Evolutionary conservation across 2,113 vertebrate species (phyloP).

Genomic region (Cephalopterus ornatus): DNA sequence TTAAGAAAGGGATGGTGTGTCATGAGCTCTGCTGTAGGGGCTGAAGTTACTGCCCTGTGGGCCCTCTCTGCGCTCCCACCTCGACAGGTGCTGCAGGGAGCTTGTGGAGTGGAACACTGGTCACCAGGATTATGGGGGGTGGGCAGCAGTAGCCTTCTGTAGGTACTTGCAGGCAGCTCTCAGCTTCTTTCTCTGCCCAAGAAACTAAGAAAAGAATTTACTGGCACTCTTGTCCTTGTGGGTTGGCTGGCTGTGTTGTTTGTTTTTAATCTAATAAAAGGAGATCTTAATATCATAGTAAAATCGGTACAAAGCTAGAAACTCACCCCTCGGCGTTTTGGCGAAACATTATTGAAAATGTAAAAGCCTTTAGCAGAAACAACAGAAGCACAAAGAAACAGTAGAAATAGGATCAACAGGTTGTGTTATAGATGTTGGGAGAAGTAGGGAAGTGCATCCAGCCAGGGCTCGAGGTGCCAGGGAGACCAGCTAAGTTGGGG

Average conservation of each 20-base stretch:
- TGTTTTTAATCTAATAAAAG: constrained; percentile 66
- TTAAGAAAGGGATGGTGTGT: not conserved
- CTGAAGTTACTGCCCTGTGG: not conserved
- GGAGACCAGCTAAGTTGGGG: not conserved
- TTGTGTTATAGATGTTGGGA: not conserved
- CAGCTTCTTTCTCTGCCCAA: not conserved
- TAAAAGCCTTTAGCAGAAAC: constrained; percentile 34
- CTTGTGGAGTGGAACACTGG: not conserved
- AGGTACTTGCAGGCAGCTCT: not conserved
- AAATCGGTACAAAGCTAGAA: constrained; percentile 52
- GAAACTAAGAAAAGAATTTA: constrained; percentile 32
- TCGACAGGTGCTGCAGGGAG: not conserved
- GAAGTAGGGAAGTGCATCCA: not conserved
- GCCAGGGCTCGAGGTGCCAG: not conserved
- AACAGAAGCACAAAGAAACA: constrained; percentile 29
- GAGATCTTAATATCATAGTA: constrained; percentile 55
- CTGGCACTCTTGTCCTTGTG: constrained; percentile 33
- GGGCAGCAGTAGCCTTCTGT: not conserved
- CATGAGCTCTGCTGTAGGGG: not conserved
- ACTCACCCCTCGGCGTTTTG: not conserved
- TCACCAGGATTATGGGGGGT: rapidly evolving
- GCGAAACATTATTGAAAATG: constrained; percentile 49
- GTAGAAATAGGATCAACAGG: constrained; percentile 14
- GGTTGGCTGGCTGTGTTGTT: constrained; percentile 56
- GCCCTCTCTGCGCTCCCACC: not conserved